Evolutionary conservation across 2,113 vertebrate species (phyloP), one percentile per base, ranked within the genome.

Genomic region (Tragulus kanchil): DNA sequence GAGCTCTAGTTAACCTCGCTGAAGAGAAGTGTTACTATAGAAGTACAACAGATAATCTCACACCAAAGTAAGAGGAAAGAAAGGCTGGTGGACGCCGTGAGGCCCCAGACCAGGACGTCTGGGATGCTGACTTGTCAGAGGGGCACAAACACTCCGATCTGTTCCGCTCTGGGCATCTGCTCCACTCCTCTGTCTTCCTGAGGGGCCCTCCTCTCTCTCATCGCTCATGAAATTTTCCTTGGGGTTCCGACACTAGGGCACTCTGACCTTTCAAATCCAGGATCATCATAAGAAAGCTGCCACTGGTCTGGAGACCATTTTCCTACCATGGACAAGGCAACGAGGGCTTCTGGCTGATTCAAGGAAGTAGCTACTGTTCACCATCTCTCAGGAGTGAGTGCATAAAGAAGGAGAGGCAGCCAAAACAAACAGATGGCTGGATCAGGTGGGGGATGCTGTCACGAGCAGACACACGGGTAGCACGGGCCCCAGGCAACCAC

Each of bases 351-450:
- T 95, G 50, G 61, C 73, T 50, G 25, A 77, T 71, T 78, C 62
- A 6, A 83, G 64, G 42, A 93, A 95, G 69, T 36, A 59, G 26
- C 42, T 71, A 45, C 61, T 78, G 58, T 25, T 79, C 64, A 71
- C 52, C 54, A 6, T 84, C 45, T 82, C 81, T 95, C 58, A n/a
- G 69, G 95, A 95, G 83, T 96, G 94, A 12, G 19, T 28, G 89
- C 92, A 89, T 93, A 96, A 97, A 98, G 87, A 92, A 92, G 42
- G 85, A 94, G 85, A 95, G 67, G 90, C 83, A 90, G 98, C 98
- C 98, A 98, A 97, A 97, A 50, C 25, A 96, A 78, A 67, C 96
- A 96, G 90, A 95, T 67, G 97, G 75, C 13, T 97, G 31, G 95
- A 21, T 56, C 45, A 9, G 94, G 79, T 71, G 86, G 95, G 81